phyloP scores from a whole-genome alignment of 2,113 vertebrate genomes.

The Chionis minor region DNA sequence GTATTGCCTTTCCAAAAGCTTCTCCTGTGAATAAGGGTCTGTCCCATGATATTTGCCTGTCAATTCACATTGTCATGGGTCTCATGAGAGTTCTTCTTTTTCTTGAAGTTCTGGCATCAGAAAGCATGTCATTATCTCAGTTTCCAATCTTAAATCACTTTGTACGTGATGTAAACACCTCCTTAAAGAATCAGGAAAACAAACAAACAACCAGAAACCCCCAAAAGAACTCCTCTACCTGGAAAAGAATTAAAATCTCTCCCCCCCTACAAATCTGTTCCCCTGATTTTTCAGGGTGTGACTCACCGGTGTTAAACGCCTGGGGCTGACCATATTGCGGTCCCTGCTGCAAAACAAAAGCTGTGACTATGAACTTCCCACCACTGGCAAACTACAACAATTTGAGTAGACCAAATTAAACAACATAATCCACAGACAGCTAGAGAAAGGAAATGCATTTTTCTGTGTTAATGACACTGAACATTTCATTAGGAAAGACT shows the following conservation, averaged over 20 bases:
- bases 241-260: not conserved
- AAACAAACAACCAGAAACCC: not conserved
- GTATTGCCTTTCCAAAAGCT: not conserved
- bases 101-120: not conserved
- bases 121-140: not conserved
- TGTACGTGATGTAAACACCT: not conserved
- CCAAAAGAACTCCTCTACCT: not conserved
- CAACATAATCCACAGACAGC: not conserved
- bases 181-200: not conserved
- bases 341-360: not conserved
- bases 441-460: not conserved
- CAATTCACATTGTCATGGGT: not conserved
- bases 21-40: not conserved
- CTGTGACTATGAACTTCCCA: not conserved
- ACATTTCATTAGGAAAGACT: not conserved
- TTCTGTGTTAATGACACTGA: not conserved
- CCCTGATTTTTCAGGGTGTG: not conserved
- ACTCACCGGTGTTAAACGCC: fast-evolving
- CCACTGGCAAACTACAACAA: not conserved
- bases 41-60: not conserved
- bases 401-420: not conserved
- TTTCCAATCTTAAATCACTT: not conserved
- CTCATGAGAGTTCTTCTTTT: not conserved
- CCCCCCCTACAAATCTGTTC: not conserved
- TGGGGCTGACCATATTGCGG: not conserved